Evolutionary conservation across 2,113 vertebrate species (phyloP), one percentile per base, ranked within the genome.

Genomic region (Ammodytes marinus): DNA sequence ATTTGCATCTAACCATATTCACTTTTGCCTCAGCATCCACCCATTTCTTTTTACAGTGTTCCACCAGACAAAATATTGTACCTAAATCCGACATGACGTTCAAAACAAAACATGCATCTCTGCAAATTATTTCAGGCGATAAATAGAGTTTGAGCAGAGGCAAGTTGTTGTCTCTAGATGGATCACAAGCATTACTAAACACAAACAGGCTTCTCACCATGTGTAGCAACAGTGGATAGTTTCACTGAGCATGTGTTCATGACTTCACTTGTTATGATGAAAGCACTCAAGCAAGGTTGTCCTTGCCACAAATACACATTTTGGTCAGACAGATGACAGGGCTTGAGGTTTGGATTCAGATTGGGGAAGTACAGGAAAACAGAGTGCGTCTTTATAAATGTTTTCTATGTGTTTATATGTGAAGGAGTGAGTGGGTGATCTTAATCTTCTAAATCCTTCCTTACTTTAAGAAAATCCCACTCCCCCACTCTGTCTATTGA

Each of bases 321-420:
- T n/a, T 58, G 57, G 57, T 72, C 60, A 57, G 69, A 79, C 13
- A 50, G 52, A 64, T 70, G 27, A 27, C 27, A 74, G 50, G 40
- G 65, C 19, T 5, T 79, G 81, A 77, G 84, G 75, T 78, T 49
- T 74, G 42, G 45, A 59, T 64, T 68, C 27, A 58, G 46, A 40
- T 40, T 37, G 42, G 73, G 68, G 64, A 59, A 73, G 72, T 80
- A 70, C 71, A 63, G 64, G 46, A 47, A 53, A 40, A 66, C 39
- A 66, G 19, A 46, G 54, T 39, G 8, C 14, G 42, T 17, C 17
- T 77, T 46, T 49, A 5, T 75, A 0, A 35, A 6, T 63, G 27
- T 27, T 27, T 27, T 82, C 39, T 69, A n/a, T 12, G 46, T 69
- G 13, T 54, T 64, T 55, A 7, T 8, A 6, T 39, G 50, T 54